A percentile compares a stretch with the other conserved stretches of the same genome.
Conservation (phyloP, 2,888 invertebrate genomes). For the Dendrolimus pini region DNA sequence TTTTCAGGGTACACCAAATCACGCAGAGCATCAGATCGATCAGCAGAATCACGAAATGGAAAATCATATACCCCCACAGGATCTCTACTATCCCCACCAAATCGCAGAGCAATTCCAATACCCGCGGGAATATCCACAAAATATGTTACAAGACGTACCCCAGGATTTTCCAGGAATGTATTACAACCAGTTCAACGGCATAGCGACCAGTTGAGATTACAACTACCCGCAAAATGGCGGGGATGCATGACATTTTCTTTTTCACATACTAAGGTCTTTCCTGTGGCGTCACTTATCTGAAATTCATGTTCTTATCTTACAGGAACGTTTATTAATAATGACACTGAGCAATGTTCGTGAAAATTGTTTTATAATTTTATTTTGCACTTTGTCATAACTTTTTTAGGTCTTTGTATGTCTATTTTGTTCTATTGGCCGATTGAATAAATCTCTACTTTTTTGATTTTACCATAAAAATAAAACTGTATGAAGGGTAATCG, state of each 20-base stretch:
- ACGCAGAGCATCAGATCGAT: neutral
- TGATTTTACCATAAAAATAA: too few species aligned
- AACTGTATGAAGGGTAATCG: too few species aligned
- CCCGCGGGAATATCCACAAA: neutral
- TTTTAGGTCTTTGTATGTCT: too few species aligned
- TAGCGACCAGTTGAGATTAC: conserved; percentile 46
- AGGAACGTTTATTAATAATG: too few species aligned
- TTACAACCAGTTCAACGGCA: conserved; percentile 40
- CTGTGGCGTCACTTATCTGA: too few species aligned
- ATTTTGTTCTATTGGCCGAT: too few species aligned
- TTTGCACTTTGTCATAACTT: too few species aligned
- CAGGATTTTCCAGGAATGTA: conserved; percentile 17
- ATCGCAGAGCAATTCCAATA: neutral
- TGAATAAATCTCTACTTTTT: too few species aligned
- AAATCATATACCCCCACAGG: neutral
- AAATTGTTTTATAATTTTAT: too few species aligned
- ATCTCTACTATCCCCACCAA: neutral
- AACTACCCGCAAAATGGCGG: conserved; percentile 13
- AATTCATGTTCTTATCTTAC: too few species aligned
- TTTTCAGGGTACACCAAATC: neutral
- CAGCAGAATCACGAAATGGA: neutral
- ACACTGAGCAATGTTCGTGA: too few species aligned
- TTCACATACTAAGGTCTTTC: neutral
- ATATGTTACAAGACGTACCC: neutral
- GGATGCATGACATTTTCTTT: conserved; percentile 9